Conservation (phyloP, 2,797 vertebrate species). For the Myotis planiceps region DNA sequence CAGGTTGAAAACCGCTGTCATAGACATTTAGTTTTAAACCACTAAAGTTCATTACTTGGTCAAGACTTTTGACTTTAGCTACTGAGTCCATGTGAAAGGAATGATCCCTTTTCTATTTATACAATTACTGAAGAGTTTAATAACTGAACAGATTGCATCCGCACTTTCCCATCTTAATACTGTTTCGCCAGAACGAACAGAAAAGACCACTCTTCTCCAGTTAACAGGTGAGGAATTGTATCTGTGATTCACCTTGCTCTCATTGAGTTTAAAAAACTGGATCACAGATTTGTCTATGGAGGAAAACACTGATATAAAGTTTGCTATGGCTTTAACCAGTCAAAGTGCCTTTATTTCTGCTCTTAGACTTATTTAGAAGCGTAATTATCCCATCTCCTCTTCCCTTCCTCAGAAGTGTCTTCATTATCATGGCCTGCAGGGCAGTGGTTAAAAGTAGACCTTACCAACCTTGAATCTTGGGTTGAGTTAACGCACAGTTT, state of each 20-base stretch:
- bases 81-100: background rate
- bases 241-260: background rate
- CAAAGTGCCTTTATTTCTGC: constrained; percentile 1
- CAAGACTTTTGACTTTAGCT: background rate
- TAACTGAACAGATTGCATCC: background rate
- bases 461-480: background rate
- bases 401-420: constrained; percentile 37
- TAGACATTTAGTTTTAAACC: background rate
- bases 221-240: background rate
- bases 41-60: background rate
- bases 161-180: background rate
- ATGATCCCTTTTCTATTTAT: background rate
- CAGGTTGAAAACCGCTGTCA: too few species aligned
- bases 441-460: background rate
- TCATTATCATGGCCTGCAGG: constrained; percentile 49
- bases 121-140: background rate
- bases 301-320: background rate
- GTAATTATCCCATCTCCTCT: background rate
- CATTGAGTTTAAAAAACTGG: background rate
- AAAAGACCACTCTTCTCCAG: background rate
- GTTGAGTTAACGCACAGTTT: constrained; percentile 36
- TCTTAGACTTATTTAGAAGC: constrained; percentile 24
- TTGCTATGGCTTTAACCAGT: background rate
- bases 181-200: background rate
- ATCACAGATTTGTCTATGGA: background rate